Conservation (phyloP, 2,113 vertebrate species). For the Phoxinus phoxinus region DNA sequence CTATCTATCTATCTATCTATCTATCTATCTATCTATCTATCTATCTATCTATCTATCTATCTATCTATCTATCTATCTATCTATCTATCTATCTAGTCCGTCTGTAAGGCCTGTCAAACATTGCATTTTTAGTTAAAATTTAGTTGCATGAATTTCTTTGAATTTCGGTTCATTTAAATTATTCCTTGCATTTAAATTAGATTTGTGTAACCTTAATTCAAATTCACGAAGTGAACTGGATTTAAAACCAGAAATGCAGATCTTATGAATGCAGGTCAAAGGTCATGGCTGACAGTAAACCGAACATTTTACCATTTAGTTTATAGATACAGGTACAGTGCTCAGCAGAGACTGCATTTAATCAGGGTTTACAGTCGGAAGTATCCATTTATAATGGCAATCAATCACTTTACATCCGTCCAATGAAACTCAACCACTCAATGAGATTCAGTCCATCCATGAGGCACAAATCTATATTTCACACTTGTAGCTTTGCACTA, state of each 20-base stretch:
- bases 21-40: too few relatives aligned
- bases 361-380: not conserved
- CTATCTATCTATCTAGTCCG: too few relatives aligned
- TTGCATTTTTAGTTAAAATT: too few relatives aligned
- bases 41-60: fast-evolving
- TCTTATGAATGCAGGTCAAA: not conserved
- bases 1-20: too few relatives aligned
- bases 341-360: not conserved
- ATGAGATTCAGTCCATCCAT: not conserved
- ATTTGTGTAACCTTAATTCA: too few relatives aligned
- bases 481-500: not conserved
- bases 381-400: conserved; percentile 1
- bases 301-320: not conserved
- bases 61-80: too few relatives aligned
- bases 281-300: not conserved
- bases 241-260: too few relatives aligned
- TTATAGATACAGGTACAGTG: not conserved
- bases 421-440: conserved; percentile 11
- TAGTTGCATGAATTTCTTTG: too few relatives aligned
- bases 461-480: conserved; percentile 1
- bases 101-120: too few relatives aligned
- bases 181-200: too few relatives aligned
- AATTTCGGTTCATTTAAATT: too few relatives aligned
- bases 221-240: too few relatives aligned
- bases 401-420: conserved; percentile 13